Conservation (phyloP, 2,113 vertebrate genomes). For the Myotis davidii region DNA sequence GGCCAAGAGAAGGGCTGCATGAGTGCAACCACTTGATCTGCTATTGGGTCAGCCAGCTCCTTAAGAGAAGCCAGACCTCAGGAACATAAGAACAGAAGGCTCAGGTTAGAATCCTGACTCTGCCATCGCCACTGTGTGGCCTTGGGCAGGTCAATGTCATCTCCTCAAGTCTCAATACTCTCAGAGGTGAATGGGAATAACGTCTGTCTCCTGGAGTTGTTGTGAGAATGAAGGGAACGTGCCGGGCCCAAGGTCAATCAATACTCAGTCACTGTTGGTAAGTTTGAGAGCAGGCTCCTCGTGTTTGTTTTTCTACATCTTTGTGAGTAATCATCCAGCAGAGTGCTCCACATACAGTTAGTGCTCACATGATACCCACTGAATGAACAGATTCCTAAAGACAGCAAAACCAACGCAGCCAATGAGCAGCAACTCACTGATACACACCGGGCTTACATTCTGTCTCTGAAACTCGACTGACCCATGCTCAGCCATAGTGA, state of each 20-base stretch:
- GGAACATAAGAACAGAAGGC: background rate
- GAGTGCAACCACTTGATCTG: background rate
- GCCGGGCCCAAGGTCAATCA: background rate
- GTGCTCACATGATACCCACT: background rate
- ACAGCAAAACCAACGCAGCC: background rate
- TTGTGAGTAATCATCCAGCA: background rate
- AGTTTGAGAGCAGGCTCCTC: background rate
- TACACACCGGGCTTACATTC: background rate
- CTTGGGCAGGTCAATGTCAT: background rate
- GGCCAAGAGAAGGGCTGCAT: background rate
- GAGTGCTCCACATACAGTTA: background rate
- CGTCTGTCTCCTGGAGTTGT: background rate
- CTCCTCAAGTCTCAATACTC: background rate
- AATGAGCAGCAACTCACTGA: background rate
- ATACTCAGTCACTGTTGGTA: background rate
- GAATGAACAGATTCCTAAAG: background rate
- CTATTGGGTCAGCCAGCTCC: background rate
- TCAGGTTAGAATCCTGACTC: background rate
- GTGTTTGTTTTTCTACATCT: background rate
- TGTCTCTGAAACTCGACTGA: background rate
- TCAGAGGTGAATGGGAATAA: background rate
- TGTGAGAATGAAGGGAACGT: background rate
- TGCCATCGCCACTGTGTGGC: background rate
- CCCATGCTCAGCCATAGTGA: background rate
- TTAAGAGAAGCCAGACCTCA: background rate